Conservation (phyloP, 2,113 vertebrate genomes). For the Odontophorus gujanensis region DNA sequence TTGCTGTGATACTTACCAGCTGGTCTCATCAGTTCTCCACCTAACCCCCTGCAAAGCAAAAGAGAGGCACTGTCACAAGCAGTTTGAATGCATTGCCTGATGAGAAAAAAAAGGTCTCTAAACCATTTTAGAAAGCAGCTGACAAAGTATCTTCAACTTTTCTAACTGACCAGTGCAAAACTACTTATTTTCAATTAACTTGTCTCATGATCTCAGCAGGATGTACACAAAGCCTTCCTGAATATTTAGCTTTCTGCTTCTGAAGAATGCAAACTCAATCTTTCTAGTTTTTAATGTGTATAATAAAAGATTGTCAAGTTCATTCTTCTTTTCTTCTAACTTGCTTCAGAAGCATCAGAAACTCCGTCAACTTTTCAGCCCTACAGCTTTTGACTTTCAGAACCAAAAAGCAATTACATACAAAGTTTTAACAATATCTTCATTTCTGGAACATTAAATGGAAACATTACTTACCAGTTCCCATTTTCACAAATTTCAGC, state of each 20-base stretch:
- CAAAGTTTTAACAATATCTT: background rate
- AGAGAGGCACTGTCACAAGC: background rate
- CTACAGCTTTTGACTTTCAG: background rate
- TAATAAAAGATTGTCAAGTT: background rate
- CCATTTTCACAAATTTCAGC: background rate
- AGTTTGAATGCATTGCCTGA: rapidly evolving
- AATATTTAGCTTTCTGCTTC: background rate
- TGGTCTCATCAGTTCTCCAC: slow-evolving; percentile 92
- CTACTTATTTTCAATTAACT: background rate
- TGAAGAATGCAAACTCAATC: background rate
- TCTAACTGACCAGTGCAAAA: background rate
- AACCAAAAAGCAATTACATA: background rate
- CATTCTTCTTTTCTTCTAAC: background rate
- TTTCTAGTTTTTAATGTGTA: background rate
- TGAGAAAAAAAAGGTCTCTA: background rate
- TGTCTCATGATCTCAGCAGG: background rate
- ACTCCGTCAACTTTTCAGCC: background rate
- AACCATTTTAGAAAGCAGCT: background rate
- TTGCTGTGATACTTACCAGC: slow-evolving; percentile 81
- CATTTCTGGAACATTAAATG: background rate
- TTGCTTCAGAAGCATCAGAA: background rate
- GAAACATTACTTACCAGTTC: background rate
- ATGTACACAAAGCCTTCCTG: background rate
- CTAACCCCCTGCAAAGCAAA: slow-evolving; percentile 86
- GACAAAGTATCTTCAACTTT: background rate